A percentile compares a stretch with the other conserved stretches of the same genome.
These are phyloP conservation scores for Tragopan temminckii DNA, from an alignment of 2,797 vertebrate genomes.

Conservation along the genomic window DNA sequence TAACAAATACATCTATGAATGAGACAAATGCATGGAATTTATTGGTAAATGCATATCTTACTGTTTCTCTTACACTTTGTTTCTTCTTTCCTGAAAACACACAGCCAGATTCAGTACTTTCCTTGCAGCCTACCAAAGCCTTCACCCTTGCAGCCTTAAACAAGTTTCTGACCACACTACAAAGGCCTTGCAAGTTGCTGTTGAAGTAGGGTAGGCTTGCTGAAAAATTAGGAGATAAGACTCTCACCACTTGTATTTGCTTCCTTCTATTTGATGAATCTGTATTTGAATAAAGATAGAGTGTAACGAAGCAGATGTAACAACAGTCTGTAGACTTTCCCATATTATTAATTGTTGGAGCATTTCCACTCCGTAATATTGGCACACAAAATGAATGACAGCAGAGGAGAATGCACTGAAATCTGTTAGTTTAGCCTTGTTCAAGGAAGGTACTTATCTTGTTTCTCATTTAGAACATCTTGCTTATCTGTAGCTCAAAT, in stretches of 20 bases:
- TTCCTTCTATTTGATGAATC: too few relatives aligned
- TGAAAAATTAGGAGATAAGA: background rate
- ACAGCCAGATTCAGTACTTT: background rate
- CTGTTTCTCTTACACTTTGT: accelerated
- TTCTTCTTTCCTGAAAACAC: background rate
- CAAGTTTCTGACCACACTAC: background rate
- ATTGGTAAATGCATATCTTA: background rate
- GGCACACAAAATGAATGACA: background rate
- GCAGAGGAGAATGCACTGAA: background rate
- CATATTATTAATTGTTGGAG: background rate
- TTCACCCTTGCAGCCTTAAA: background rate
- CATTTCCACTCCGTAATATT: background rate
- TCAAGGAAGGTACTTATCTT: background rate
- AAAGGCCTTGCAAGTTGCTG: background rate
- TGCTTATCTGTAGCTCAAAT: background rate
- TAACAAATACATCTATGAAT: background rate
- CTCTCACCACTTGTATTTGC: background rate
- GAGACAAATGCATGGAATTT: background rate
- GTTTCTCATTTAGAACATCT: background rate
- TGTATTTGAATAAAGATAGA: background rate
- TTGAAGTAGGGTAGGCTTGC: background rate
- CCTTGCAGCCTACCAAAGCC: accelerated
- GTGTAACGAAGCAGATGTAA: background rate
- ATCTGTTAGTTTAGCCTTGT: background rate
- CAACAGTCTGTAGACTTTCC: background rate